Conservation (phyloP, 1,140 invertebrate genomes). For the Hetaerina americana region DNA sequence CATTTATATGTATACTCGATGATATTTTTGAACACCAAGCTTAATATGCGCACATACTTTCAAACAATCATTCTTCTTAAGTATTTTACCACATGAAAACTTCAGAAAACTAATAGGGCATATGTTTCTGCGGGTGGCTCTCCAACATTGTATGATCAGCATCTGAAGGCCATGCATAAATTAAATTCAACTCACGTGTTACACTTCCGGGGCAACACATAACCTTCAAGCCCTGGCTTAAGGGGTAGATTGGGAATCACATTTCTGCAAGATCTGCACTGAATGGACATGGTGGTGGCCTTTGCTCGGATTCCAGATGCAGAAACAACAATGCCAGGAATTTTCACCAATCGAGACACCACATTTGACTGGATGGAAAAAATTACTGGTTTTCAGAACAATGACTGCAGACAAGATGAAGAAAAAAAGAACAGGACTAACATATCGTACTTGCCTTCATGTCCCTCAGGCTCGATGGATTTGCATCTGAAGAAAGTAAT, state of each 20-base stretch:
- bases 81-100: too few species aligned
- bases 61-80: too few species aligned
- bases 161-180: too few species aligned
- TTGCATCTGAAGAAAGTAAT: conserved; percentile 69
- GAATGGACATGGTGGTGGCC: conserved; percentile 87
- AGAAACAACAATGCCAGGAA: conserved; percentile 90
- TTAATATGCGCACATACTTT: too few species aligned
- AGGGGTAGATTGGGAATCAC: conserved; percentile 80
- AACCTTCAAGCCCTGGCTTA: conserved; percentile 92
- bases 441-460: conserved; percentile 53
- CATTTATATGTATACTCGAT: too few species aligned
- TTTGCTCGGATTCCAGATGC: conserved; percentile 90
- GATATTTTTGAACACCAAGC: too few species aligned
- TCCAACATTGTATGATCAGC: too few species aligned
- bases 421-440: conserved; percentile 5
- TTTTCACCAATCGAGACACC: conserved; percentile 87
- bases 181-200: conserved; percentile 78
- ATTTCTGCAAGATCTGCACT: conserved; percentile 87
- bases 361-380: conserved; percentile 59
- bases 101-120: too few species aligned
- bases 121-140: too few species aligned
- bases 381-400: not conserved
- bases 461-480: conserved; percentile 67
- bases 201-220: conserved; percentile 91
- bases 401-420: not conserved